Conservation (phyloP, 2,888 invertebrate genomes). For the Neocrepidodera transversa region DNA sequence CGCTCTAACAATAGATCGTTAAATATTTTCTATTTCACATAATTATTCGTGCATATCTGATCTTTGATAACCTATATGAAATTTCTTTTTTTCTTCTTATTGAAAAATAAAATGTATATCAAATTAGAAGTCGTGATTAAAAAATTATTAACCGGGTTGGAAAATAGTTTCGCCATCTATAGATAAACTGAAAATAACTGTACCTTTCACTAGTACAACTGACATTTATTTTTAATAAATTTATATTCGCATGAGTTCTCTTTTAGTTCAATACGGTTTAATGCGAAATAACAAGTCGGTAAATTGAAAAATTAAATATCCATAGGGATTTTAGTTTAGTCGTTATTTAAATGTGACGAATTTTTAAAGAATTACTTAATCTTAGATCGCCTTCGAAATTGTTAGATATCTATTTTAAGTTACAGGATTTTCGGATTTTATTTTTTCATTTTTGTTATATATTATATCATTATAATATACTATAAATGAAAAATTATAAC, state of each 20-base stretch:
- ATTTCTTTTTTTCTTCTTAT: background rate
- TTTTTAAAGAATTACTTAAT: no score
- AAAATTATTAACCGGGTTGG: background rate
- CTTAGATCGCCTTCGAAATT: no score
- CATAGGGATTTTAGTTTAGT: no score
- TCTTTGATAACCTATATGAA: constrained; percentile 1
- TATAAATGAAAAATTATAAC: no score
- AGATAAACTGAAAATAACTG: background rate
- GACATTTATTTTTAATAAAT: no score
- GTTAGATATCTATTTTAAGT: no score
- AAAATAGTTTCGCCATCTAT: background rate
- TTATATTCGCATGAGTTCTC: background rate
- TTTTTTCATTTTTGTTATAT: no score
- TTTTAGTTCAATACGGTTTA: background rate
- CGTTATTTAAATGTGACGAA: no score
- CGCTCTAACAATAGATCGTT: background rate
- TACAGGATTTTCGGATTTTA: no score
- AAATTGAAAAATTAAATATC: background rate
- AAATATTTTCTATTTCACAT: constrained; percentile 1
- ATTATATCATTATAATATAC: no score
- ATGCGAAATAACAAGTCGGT: background rate
- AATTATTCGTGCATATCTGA: constrained; percentile 10
- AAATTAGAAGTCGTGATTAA: background rate
- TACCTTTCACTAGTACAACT: background rate
- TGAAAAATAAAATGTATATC: background rate